Evolutionary conservation across 53 echinoderm and acorn worm genomes (phyloP).

Genomic region (Astropecten irregularis): DNA sequence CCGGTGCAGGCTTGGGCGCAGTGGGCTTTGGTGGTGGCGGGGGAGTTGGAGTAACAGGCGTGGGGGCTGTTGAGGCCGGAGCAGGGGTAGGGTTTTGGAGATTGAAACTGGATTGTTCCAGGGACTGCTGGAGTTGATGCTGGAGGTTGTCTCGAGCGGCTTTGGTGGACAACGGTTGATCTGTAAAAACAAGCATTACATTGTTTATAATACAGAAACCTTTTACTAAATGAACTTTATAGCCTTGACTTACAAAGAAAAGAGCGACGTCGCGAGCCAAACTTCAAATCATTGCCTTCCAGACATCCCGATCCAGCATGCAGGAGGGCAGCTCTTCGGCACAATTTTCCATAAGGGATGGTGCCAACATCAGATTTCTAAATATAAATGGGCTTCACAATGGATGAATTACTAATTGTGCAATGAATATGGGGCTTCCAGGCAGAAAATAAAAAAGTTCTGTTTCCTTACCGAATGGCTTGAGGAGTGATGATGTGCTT

Average conservation of each 20-base stretch:
- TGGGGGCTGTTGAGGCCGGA: slow-evolving; percentile 23
- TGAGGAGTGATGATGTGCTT: slow-evolving; percentile 68
- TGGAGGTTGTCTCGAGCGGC: slow-evolving; percentile 92
- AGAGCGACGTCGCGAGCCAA: too few relatives aligned
- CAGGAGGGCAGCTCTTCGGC: too few relatives aligned
- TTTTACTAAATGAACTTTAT: too few relatives aligned
- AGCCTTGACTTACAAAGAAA: too few relatives aligned
- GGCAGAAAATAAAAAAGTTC: too few relatives aligned
- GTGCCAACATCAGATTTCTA: too few relatives aligned
- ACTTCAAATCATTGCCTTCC: too few relatives aligned
- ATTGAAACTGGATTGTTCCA: slow-evolving; percentile 62
- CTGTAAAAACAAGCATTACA: slow-evolving; percentile 30
- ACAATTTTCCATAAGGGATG: too few relatives aligned
- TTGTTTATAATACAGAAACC: not conserved
- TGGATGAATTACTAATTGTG: too few relatives aligned
- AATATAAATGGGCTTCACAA: too few relatives aligned
- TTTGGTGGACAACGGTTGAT: slow-evolving; percentile 62
- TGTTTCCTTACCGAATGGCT: slow-evolving; percentile 58
- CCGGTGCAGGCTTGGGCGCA: slow-evolving; percentile 33
- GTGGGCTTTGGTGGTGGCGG: slow-evolving; percentile 38
- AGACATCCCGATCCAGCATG: too few relatives aligned
- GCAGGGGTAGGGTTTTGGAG: slow-evolving; percentile 38
- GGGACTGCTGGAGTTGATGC: slow-evolving; percentile 86
- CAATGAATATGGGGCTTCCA: too few relatives aligned
- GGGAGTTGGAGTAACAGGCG: slow-evolving; percentile 53